phyloP scores from a whole-genome alignment of 2,888 invertebrate species.

The Lordiphosa fenestrarum region DNA sequence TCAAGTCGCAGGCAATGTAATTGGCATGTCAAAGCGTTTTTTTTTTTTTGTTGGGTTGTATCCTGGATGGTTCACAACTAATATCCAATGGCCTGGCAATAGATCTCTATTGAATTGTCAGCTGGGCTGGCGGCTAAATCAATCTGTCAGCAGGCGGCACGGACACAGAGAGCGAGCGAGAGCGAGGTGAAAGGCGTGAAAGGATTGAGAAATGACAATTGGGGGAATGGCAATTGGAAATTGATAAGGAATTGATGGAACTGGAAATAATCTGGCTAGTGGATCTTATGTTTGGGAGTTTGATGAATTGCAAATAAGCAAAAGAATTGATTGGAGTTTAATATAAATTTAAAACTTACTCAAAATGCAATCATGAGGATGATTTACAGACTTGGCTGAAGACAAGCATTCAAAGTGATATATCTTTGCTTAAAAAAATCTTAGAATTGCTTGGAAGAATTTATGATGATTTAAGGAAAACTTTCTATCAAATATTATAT shows the following conservation, averaged over 20 bases:
- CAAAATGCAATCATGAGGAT: no score
- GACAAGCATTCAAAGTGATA: no score
- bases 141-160: conserved; percentile 44
- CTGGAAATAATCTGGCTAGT: conserved; percentile 1
- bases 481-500: no score
- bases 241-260: conserved; percentile 37
- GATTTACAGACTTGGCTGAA: no score
- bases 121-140: conserved; percentile 45
- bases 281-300: conserved; percentile 2
- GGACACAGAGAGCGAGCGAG: conserved; percentile 19
- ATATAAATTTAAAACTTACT: no score
- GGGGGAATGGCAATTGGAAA: conserved; percentile 12
- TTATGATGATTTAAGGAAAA: no score
- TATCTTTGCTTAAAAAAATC: no score
- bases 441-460: no score
- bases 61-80: conserved; percentile 38
- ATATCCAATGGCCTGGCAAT: conserved; percentile 31
- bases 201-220: conserved; percentile 46
- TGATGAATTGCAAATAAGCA: conserved; percentile 33
- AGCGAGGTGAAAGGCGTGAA: conserved; percentile 69
- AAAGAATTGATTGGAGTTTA: neutral
- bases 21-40: conserved; percentile 36
- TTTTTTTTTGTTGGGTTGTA: conserved; percentile 11
- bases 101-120: conserved; percentile 61
- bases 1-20: conserved; percentile 28